Base-by-base conservation (phyloP, 1,140 invertebrate species). In the Eumaeus atala region DNA sequence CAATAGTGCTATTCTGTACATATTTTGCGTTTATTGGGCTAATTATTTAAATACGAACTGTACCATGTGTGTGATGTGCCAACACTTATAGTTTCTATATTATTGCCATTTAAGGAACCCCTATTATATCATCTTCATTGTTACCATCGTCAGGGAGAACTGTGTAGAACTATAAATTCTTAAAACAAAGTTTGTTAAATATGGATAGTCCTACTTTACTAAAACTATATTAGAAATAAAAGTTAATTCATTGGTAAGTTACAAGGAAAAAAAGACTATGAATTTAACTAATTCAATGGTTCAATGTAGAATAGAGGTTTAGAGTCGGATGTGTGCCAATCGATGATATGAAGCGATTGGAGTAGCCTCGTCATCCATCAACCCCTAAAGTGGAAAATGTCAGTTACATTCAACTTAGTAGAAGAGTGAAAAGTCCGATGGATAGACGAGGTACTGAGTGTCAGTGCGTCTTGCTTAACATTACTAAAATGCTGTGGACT, bases 161-260 rank as follows among this genome's bases (percentile, higher is more conserved):
- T 28, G 21, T 28, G 21, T 28, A 28, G 6, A 28, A 44, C 12
- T 44, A 14, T 14, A 44, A 44, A 44, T 44, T 42, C 58, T 18
- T 28, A 52, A 56, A 51, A 42, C 44, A 60, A 54, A 64, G 56
- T 67, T 71, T 63, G 70, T 72, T 70, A 68, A 70, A 44, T 61
- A 72, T 64, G 52, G 60, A 64, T 59, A 62, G 58, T 63, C 57
- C 62, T 64, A 62, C n/a, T 66, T 60, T 54, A 58, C 64, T 62
- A 61, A 72, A 66, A 56, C 54, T 61, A 67, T 66, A 77, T 78
- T 77, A 78, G 72, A 71, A 16, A 28, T 48, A 69, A 64, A 65
- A 79, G 77, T 81, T 84, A 84, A 80, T 78, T 62, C 71, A 77
- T 74, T 78, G 68, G 76, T 82, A 81, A 84, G 80, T 84, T 72